Evolutionary conservation across 1,140 invertebrate genomes (phyloP).

Genomic region (Frieseomelitta varia): DNA sequence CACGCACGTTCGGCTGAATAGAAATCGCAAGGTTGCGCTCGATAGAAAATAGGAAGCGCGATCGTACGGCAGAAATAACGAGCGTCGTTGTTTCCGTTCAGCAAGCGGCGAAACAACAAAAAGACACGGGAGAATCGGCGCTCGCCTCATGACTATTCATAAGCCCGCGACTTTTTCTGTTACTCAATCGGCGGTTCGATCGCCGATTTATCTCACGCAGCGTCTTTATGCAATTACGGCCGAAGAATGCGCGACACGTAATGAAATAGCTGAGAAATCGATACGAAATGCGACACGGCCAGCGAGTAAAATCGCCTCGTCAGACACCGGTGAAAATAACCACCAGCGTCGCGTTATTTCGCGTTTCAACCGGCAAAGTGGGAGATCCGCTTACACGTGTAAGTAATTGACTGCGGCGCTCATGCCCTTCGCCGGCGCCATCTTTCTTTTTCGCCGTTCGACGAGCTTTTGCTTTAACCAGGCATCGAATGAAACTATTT

Average conservation of each 20-base stretch:
- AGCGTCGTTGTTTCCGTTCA: constrained; percentile 20
- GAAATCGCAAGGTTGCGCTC: not conserved
- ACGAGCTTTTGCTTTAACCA: not conserved
- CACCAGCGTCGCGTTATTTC: constrained; percentile 2
- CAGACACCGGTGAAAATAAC: constrained; percentile 21
- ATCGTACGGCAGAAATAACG: constrained; percentile 7
- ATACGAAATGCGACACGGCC: constrained; percentile 31
- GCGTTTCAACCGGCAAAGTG: not conserved
- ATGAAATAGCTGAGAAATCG: constrained; percentile 51
- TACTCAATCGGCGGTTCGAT: constrained; percentile 40
- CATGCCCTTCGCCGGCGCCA: constrained; percentile 19
- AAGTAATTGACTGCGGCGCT: constrained; percentile 31
- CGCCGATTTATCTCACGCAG: constrained; percentile 49
- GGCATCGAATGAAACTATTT: no score
- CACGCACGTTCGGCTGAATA: not conserved
- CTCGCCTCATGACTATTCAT: constrained; percentile 42
- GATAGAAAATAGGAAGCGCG: constrained; percentile 35
- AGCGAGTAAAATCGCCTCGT: constrained; percentile 17
- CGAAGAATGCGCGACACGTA: constrained; percentile 39
- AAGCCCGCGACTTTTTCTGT: constrained; percentile 45
- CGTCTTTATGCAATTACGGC: constrained; percentile 49
- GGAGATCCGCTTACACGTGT: not conserved
- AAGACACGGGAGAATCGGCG: not conserved
- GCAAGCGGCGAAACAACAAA: not conserved
- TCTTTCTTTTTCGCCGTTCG: constrained; percentile 13